phyloP scores from a whole-genome alignment of 1,140 invertebrate species.

The Cryptotermes secundus region DNA sequence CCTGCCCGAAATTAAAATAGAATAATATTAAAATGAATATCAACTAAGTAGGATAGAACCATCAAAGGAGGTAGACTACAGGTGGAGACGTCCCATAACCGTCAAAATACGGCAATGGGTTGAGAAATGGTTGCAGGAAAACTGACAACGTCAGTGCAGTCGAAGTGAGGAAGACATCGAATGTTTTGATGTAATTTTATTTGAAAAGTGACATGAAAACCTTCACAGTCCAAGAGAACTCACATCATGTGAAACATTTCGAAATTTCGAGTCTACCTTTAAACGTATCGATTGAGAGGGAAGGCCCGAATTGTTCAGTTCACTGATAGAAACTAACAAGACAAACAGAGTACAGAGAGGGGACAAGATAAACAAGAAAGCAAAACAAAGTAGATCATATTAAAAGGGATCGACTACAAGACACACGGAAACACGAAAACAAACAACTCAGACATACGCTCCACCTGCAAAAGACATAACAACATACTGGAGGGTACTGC shows the following conservation, averaged over 20 bases:
- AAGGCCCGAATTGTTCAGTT: background rate
- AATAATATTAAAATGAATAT: too few relatives aligned
- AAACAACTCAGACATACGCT: background rate
- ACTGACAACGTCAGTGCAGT: too few relatives aligned
- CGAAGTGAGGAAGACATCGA: too few relatives aligned
- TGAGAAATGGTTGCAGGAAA: too few relatives aligned
- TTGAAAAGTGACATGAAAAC: too few relatives aligned
- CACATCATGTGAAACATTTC: background rate
- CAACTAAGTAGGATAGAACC: too few relatives aligned
- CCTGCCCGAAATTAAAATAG: too few relatives aligned
- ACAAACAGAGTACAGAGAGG: background rate
- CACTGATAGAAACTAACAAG: background rate
- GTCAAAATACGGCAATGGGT: too few relatives aligned
- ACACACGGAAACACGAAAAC: background rate
- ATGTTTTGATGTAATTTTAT: too few relatives aligned
- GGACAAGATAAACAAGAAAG: background rate
- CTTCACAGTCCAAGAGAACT: background rate
- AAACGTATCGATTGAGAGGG: too few relatives aligned
- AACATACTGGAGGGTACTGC: background rate
- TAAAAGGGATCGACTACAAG: background rate
- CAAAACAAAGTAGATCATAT: conserved; percentile 15
- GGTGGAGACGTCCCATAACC: too few relatives aligned
- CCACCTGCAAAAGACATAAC: background rate
- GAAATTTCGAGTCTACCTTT: background rate
- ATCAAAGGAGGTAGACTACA: too few relatives aligned